Base-by-base conservation (phyloP, 2,797 vertebrate species). In the Mus minutoides region DNA sequence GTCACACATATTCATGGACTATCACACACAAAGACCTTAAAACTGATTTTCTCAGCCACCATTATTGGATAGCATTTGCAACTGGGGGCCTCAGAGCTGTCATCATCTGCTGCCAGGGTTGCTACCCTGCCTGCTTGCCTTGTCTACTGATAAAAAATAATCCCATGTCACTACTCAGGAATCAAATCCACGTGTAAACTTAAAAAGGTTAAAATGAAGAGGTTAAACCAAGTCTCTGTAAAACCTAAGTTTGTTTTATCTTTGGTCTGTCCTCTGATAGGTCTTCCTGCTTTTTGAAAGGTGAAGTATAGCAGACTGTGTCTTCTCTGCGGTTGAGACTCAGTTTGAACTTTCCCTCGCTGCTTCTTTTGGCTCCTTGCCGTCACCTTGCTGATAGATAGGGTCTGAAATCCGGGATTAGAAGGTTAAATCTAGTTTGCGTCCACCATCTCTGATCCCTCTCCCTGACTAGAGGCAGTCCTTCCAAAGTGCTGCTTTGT, bases 121-220 rank as follows among this genome's bases (percentile, higher is more conserved):
- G 64, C 49, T 64, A 12, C 2, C 2, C 7, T 71, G 52, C 46
- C 40, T 92, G 2, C 93, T 88, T 90, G 43, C 71, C 94, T 95
- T 95, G 26, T 71, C 56, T 2, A 24, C 40, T 14, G 56, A 16
- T 71, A 80, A 87, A 80, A 29, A 91, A 91, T 91, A 94, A 21
- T 46, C 62, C 21, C 40, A 4, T 6, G 31, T 93, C 6, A 29
- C 13, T 40, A 73, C 34, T 84, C 29, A 91, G 76, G 17, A 85
- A 14, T 82, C 73, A 46, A 82, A 54, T 37, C 76, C 34, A 88
- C 13, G 14, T 88, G 2, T 88, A 56, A 90, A 58, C 79, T 40
- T 78, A 88, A n/a, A 40, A 80, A 75, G 11, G 29, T 88, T 73
- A 80, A 82, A 89, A 58, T 91, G 77, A 86, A 95, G 79, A 92